phyloP scores from a whole-genome alignment of 1,140 invertebrate genomes.

The Amphibalanus amphitrite region DNA sequence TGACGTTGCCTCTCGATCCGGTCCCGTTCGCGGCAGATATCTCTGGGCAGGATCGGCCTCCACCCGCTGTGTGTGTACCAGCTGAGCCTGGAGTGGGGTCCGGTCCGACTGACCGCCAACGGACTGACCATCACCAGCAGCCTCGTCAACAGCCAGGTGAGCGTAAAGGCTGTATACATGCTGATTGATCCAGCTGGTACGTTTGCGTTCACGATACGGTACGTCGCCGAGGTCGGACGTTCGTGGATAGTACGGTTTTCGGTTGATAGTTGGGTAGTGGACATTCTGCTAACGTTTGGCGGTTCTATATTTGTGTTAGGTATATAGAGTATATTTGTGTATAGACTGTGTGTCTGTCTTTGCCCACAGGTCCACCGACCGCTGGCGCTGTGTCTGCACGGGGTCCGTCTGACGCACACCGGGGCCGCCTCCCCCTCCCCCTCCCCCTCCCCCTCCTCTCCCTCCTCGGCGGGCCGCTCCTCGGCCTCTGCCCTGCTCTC shows the following conservation, averaged over 20 bases:
- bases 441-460: not conserved
- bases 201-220: no score
- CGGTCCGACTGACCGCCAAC: not conserved
- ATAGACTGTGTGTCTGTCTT: no score
- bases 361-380: not conserved
- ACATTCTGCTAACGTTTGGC: no score
- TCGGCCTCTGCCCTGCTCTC: not conserved
- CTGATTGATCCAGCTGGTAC: no score
- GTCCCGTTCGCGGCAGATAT: no score
- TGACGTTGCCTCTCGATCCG: no score
- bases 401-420: not conserved
- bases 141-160: not conserved
- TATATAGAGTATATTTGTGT: no score
- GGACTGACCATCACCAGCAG: not conserved
- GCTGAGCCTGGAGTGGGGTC: conserved; percentile 4
- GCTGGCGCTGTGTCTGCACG: not conserved
- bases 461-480: no score
- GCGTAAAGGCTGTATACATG: not conserved
- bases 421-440: not conserved
- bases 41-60: not conserved
- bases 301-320: no score
- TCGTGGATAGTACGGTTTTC: no score
- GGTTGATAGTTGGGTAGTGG: no score
- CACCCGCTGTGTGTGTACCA: conserved; percentile 6
- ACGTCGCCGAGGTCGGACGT: no score